Evolutionary conservation across 2,113 vertebrate species (phyloP).

Genomic region (Rutilus rutilus): DNA sequence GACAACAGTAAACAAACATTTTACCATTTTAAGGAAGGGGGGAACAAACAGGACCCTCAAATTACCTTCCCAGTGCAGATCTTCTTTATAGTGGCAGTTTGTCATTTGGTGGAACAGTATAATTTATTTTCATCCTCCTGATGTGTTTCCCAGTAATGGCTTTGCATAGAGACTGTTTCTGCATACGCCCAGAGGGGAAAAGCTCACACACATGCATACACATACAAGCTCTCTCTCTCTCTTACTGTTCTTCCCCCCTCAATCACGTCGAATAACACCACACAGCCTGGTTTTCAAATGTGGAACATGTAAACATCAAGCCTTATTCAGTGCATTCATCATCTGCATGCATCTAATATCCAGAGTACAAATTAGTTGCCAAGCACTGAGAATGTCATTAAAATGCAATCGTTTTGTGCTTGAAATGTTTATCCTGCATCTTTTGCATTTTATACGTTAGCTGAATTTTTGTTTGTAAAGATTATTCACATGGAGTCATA

Average conservation of each 20-base stretch:
- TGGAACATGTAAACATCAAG: conserved; percentile 46
- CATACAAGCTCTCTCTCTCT: conserved; percentile 22
- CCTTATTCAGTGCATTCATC: conserved; percentile 31
- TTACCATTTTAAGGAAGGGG: conserved; percentile 35
- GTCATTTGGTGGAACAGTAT: conserved; percentile 59
- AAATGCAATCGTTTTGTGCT: conserved; percentile 19
- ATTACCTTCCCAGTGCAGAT: conserved; percentile 48
- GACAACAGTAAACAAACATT: conserved; percentile 57
- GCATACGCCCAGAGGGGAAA: conserved; percentile 57
- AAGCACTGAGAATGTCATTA: conserved; percentile 13
- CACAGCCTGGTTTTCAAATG: conserved; percentile 45
- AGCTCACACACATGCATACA: conserved; percentile 35
- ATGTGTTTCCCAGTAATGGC: conserved; percentile 61
- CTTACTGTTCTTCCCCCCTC: conserved; percentile 18
- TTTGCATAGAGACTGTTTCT: conserved; percentile 58
- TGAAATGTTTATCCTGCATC: conserved; percentile 19
- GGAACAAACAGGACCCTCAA: conserved; percentile 44
- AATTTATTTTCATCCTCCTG: conserved; percentile 60
- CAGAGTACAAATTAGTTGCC: conserved; percentile 33
- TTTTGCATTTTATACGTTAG: background rate
- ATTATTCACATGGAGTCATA: background rate
- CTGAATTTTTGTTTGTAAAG: background rate
- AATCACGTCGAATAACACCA: conserved; percentile 47
- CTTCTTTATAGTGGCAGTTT: conserved; percentile 59
- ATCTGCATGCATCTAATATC: conserved; percentile 35